Base-by-base conservation (phyloP, 1,140 invertebrate species). In the Kradibia gibbosae region DNA sequence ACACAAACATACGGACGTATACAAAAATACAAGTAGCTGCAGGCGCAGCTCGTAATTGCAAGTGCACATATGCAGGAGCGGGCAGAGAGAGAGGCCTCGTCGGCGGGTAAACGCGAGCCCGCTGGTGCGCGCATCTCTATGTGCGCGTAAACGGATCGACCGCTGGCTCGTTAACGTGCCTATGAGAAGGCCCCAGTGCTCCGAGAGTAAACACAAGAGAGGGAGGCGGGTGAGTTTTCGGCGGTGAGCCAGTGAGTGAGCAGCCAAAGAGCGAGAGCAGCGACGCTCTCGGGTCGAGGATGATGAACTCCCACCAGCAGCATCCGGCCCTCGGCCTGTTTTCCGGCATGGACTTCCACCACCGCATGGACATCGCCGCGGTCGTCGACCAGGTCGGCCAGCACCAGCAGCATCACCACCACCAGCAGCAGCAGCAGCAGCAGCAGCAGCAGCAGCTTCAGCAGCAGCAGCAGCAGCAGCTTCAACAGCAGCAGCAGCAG, bases 321-420 rank as follows among this genome's bases (percentile, higher is more conserved):
- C 85, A 86, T 22, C 83, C 81, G 2, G 76, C 70, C 20, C 86
- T 88, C 28, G 84, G 86, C 7, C 86, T 87, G 50, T 84, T 91
- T 0, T 65, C 85, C 0, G 83, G 87, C 22, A 86, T 91, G 81
- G 88, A 88, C 17, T 55, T 90, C 11, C 86, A 89, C 34, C 82
- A 89, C 34, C 82, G 87, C 11, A 85, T 90, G 84, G 86, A 86
- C 39, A 79, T 83, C 39, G 74, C 87, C 85, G 62, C 84, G 83
- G 70, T 83, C 86, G 22, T 86, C 87, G 53, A 82, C 82, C n/a
- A n/a, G n/a, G 62, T 90, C 91, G 72, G 93, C 93, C 50, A 89
- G 90, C 55, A 92, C 83, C 83, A 13, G 91, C 31, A 31, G 25
- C 50, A n/a, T 2, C 39, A 48, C 3, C 5, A 25, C 2, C 76